Evolutionary conservation across 53 echinoderm and acorn worm genomes (phyloP).

Genomic region (Glandiceps talaboti): DNA sequence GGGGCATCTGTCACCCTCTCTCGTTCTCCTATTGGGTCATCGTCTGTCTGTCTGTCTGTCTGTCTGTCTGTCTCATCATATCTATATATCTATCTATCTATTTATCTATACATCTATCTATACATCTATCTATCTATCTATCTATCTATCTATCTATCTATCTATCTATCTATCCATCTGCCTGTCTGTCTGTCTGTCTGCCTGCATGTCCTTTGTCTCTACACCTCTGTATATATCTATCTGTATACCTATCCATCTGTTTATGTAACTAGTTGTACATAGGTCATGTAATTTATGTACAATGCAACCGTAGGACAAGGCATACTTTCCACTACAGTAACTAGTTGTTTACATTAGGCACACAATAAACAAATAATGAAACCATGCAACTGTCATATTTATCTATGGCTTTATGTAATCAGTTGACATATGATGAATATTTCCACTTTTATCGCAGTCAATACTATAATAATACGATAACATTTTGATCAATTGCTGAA

Average conservation of each 20-base stretch:
- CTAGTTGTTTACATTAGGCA: too few relatives aligned
- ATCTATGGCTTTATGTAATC: background rate
- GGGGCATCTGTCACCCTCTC: too few relatives aligned
- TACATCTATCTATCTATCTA: background rate
- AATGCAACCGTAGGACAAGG: too few relatives aligned
- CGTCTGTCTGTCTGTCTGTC: background rate
- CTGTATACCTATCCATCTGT: background rate
- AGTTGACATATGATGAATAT: too few relatives aligned
- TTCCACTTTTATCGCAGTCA: too few relatives aligned
- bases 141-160: background rate
- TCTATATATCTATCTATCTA: background rate
- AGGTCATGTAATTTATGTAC: background rate
- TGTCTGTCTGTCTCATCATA: background rate
- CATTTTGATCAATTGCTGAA: background rate
- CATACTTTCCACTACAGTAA: too few relatives aligned
- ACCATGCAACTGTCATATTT: too few relatives aligned
- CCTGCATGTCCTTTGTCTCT: background rate
- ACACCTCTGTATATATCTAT: background rate
- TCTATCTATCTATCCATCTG: background rate
- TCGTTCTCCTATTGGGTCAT: background rate
- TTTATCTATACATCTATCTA: background rate
- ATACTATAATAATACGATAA: too few relatives aligned
- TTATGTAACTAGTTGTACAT: background rate
- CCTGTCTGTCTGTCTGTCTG: background rate
- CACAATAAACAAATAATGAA: too few relatives aligned